Base-by-base conservation (phyloP, 2,888 invertebrate species). In the Eledona agricola region DNA sequence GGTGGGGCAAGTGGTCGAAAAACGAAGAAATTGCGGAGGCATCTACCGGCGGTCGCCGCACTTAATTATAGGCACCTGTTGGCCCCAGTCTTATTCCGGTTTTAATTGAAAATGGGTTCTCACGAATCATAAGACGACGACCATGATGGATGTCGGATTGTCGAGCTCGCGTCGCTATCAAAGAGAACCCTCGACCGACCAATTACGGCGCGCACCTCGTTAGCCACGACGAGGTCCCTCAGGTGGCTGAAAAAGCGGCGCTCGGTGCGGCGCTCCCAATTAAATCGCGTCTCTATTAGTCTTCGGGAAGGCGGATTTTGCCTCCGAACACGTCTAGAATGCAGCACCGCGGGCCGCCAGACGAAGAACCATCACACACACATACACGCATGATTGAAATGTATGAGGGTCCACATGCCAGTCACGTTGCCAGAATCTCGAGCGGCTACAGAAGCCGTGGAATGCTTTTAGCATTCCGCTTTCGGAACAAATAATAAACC, bases 391-490 rank as follows among this genome's bases (percentile, higher is more conserved):
- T 65, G 64, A 67, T 67, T 71, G 69, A 70, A 69, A 69, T 66
- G 70, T 70, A 70, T 68, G 64, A 65, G 60, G 64, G 62, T 55
- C 62, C 58, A 62, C 58, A 65, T 67, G 67, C 71, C 63, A 64
- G 69, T 68, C 70, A 67, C 67, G 67, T 66, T 66, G 62, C 59
- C 65, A 62, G 65, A 67, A 69, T 65, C 62, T 63, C 63, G 64
- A 64, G 55, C 65, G 64, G 57, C 57, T 63, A 62, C 69, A 66
- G 68, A 64, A 67, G 70, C 64, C 50, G 46, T 59, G 65, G 73
- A 73, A 75, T 73, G 73, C 72, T 70, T 71, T 75, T 70, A 73
- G 70, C 70, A 73, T 72, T 72, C 73, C 72, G 67, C 67, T 61
- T 63, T 64, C 58, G 69, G 65, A 65, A 67, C 71, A 73, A 72